These are phyloP conservation scores for Tenodera sinensis DNA, from an alignment of 2,888 invertebrate species.

Conservation along the genomic window DNA sequence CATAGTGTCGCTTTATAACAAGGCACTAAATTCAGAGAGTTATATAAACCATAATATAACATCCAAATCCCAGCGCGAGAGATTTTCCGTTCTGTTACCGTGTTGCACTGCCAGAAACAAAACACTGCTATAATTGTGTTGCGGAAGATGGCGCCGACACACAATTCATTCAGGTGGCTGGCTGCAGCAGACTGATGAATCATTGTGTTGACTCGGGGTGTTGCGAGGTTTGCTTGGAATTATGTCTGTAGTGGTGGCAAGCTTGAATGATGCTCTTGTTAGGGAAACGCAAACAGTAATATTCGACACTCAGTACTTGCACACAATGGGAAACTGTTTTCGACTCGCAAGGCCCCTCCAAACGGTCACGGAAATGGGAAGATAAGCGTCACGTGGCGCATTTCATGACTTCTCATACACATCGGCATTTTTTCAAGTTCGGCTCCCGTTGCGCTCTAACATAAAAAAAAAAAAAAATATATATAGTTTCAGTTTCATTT, in stretches of 20 bases:
- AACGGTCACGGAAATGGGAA: not conserved
- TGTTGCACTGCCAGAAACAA: not conserved
- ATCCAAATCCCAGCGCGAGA: not conserved
- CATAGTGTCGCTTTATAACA: too few species aligned
- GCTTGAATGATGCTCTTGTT: not conserved
- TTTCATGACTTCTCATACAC: not conserved
- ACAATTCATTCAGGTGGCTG: not conserved
- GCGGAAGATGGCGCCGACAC: not conserved
- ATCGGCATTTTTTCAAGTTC: not conserved
- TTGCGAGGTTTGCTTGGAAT: not conserved
- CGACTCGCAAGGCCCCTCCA: not conserved
- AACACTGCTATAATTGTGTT: not conserved
- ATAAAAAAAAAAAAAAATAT: too few species aligned
- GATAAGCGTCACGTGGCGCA: not conserved
- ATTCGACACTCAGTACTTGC: not conserved
- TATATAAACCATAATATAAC: too few species aligned
- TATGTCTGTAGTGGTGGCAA: not conserved
- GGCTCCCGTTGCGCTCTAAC: too few species aligned
- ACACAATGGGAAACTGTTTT: not conserved
- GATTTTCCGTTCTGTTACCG: not conserved
- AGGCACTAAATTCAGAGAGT: too few species aligned
- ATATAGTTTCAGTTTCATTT: too few species aligned
- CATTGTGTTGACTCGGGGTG: not conserved
- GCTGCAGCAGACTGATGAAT: not conserved
- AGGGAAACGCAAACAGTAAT: not conserved